A percentile compares a stretch with the other conserved stretches of the same genome.
Conservation (phyloP, 53 echinoderm and acorn worm species). For the Arbacia lixula region DNA sequence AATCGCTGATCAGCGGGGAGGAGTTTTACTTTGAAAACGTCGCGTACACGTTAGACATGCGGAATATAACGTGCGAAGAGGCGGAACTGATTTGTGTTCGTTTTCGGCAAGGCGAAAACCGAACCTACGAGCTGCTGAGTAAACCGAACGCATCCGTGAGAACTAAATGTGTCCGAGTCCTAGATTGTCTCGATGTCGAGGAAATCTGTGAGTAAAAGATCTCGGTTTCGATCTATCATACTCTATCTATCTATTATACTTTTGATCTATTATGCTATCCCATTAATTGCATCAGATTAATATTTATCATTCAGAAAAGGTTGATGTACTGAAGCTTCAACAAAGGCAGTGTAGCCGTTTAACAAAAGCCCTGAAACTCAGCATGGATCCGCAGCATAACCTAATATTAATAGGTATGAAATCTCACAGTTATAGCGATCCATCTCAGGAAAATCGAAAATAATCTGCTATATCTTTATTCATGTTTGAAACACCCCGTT, state of each 20-base stretch:
- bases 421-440: too few species aligned
- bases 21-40: constrained; percentile 28
- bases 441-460: too few species aligned
- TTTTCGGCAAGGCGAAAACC: constrained; percentile 17
- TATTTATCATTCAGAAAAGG: not conserved
- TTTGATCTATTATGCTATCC: not conserved
- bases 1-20: constrained; percentile 39
- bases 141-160: constrained; percentile 32
- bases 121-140: constrained; percentile 20
- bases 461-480: too few species aligned
- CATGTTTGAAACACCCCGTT: too few species aligned
- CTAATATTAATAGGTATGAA: too few species aligned
- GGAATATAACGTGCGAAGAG: constrained; percentile 17
- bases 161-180: constrained; percentile 18
- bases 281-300: not conserved
- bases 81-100: constrained; percentile 24
- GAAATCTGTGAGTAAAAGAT: constrained; percentile 6
- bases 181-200: not conserved
- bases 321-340: too few species aligned
- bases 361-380: too few species aligned
- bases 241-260: too few species aligned
- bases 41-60: constrained; percentile 7
- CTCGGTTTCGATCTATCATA: too few species aligned
- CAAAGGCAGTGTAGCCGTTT: too few species aligned
- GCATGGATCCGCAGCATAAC: too few species aligned